Conservation (phyloP, 2,888 invertebrate genomes). For the Selenia dentaria region DNA sequence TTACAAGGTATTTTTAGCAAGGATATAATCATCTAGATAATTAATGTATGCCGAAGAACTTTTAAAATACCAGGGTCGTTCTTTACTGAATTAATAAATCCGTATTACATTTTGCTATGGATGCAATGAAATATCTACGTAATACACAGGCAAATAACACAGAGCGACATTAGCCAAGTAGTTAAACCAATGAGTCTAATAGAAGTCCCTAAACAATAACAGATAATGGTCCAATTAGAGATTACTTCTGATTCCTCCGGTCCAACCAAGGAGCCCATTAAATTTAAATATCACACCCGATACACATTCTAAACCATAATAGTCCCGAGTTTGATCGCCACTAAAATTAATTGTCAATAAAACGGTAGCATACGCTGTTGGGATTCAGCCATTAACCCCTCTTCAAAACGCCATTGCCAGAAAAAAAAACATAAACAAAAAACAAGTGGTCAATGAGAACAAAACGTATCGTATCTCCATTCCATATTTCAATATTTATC, state of each 20-base stretch:
- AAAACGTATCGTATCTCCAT: constrained; percentile 73
- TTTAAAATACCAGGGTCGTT: no score
- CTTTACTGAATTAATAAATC: no score
- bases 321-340: constrained; percentile 38
- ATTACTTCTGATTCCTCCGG: constrained; percentile 36
- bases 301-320: constrained; percentile 39
- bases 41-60: no score
- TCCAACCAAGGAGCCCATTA: constrained; percentile 36
- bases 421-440: constrained; percentile 35
- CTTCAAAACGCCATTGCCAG: constrained; percentile 64
- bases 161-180: not conserved
- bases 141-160: not conserved
- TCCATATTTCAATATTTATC: constrained; percentile 84
- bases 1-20: no score
- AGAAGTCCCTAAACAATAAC: not conserved
- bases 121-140: no score
- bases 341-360: constrained; percentile 71
- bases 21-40: no score
- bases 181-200: constrained; percentile 2
- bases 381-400: constrained; percentile 62
- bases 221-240: constrained; percentile 32
- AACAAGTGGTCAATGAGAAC: constrained; percentile 42
- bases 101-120: no score
- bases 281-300: constrained; percentile 37
- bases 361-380: constrained; percentile 67